Percentiles rank a stretch among this genome's conserved stretches.
These are phyloP conservation scores for Phenganax marumi DNA, from an alignment of 92 coral and sea anemone species.

Conservation along the genomic window DNA sequence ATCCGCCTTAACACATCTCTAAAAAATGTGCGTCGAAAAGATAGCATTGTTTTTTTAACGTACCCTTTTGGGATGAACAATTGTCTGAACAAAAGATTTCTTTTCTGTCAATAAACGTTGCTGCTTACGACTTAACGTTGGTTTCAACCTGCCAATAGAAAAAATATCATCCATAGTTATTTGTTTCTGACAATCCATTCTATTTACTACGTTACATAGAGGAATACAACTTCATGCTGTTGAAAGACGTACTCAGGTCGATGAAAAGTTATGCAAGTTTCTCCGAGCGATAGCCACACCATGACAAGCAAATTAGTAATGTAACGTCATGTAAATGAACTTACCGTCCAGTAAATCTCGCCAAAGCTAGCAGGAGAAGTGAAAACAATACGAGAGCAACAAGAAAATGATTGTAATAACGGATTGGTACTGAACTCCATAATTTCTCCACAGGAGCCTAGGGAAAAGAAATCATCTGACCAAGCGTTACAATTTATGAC, in stretches of 20 bases:
- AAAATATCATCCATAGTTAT: neutral
- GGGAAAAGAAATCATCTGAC: neutral
- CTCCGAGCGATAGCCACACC: too few species aligned
- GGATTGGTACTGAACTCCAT: slow-evolving; percentile 78
- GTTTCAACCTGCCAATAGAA: slow-evolving; percentile 60
- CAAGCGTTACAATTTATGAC: too few species aligned
- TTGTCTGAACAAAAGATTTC: slow-evolving; percentile 75
- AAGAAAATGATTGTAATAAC: slow-evolving; percentile 77
- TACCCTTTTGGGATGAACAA: slow-evolving; percentile 96
- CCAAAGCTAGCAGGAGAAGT: slow-evolving; percentile 66
- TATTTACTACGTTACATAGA: neutral
- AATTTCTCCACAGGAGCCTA: slow-evolving; percentile 92
- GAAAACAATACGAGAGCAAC: slow-evolving; percentile 85
- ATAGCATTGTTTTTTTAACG: neutral
- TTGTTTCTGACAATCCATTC: neutral
- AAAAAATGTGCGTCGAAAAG: too few species aligned
- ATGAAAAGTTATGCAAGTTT: too few species aligned
- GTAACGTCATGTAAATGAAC: neutral
- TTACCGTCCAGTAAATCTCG: slow-evolving; percentile 81
- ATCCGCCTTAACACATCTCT: too few species aligned
- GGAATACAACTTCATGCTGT: neutral
- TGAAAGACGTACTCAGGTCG: neutral
- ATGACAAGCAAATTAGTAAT: too few species aligned
- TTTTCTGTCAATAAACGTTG: slow-evolving; percentile 71
- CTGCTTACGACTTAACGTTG: slow-evolving; percentile 89